A percentile compares a stretch with the other conserved stretches of the same genome.
These are phyloP conservation scores for Nomia melanderi DNA, from an alignment of 1,140 invertebrate genomes.

Conservation along the genomic window DNA sequence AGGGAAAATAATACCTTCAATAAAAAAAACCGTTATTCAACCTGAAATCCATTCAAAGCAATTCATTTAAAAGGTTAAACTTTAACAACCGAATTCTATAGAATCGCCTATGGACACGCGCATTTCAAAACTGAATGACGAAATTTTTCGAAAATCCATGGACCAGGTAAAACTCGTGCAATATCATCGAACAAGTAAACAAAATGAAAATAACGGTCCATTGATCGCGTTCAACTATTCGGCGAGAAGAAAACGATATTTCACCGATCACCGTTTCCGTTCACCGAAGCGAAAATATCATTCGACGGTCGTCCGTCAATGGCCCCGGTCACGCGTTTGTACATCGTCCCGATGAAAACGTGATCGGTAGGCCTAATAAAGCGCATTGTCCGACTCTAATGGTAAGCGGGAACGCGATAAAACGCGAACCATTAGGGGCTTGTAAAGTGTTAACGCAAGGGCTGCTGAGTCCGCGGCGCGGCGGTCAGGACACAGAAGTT, in stretches of 20 bases:
- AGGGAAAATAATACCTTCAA: too few relatives aligned
- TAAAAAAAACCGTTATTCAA: too few relatives aligned
- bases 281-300: constrained; percentile 13
- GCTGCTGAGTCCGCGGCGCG: background rate
- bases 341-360: background rate
- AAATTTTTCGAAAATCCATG: background rate
- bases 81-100: too few relatives aligned
- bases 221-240: background rate
- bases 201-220: constrained; percentile 34
- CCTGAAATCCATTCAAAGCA: too few relatives aligned
- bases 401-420: constrained; percentile 9
- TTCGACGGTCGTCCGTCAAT: background rate
- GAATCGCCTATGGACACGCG: too few relatives aligned
- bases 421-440: constrained; percentile 38
- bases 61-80: too few relatives aligned
- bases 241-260: constrained; percentile 8
- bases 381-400: constrained; percentile 22
- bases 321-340: background rate
- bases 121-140: too few relatives aligned
- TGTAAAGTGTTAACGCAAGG: constrained; percentile 29
- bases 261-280: constrained; percentile 16
- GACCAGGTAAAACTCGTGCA: constrained; percentile 2
- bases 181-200: constrained; percentile 28
- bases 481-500: constrained; percentile 16
- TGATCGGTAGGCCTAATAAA: constrained; percentile 28